Evolutionary conservation across 2,113 vertebrate species (phyloP), one percentile per base, ranked within the genome.

Genomic region (Odobenus rosmarus): DNA sequence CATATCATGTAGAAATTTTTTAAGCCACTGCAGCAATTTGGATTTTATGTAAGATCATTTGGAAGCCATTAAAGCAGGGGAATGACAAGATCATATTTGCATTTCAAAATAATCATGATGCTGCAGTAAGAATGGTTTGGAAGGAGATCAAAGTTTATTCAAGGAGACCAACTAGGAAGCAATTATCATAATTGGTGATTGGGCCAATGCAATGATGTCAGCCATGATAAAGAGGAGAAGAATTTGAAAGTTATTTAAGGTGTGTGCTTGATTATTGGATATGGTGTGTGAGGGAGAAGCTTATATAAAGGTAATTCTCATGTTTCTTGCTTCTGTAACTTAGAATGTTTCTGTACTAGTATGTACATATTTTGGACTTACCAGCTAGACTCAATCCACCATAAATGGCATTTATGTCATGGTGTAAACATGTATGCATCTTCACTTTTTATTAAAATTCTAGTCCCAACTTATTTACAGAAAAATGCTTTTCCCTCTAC

Each of bases 1-100:
- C 59, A 42, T 31, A 39, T 92, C 16, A 16, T 12, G 4, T 80
- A 57, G 59, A 28, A 24, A 59, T 83, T 93, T 69, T 69, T 74
- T 62, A 87, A 76, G n/a, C 46, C 51, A 24, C 59, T 23, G 8
- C 14, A 69, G 10, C 21, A 28, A 33, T 91, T 88, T 76, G 15
- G 67, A 49, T 96, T 94, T 88, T 62, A 57, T 85, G 69, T 92
- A 76, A 96, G 36, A 87, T 93, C 64, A 87, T 92, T 79, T 80
- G 51, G 51, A 83, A 93, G 28, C 9, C 83, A 80, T 36, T 83
- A 84, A 95, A 69, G 26, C 28, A 51, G 14, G 39, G 28, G 26
- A 77, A 51, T 81, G 79, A 83, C 69, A 76, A 69, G 72, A 90
- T 93, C 46, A 49, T 53, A 91, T 93, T 94, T 97, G n/a, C 51